Evolutionary conservation across 2,797 vertebrate genomes (phyloP), one percentile per base, ranked within the genome.

Genomic region (Gallinago stenura): DNA sequence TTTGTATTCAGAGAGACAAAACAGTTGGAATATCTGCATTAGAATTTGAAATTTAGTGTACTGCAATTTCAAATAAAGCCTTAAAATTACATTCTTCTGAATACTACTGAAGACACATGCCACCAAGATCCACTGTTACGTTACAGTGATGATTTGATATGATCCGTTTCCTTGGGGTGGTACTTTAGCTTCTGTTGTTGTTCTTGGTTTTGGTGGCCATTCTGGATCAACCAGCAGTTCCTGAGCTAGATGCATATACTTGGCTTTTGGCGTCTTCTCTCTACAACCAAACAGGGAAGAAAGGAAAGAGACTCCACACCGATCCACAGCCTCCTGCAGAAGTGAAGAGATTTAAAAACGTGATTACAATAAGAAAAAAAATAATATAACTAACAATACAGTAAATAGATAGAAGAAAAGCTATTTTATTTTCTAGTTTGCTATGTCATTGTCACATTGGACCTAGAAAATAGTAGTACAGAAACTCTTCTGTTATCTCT

Each of bases 121-220:
- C 94, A 66, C 48, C 26, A 61, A 91, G 69, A 88, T 39, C 83
- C 66, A 57, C 54, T 95, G 98, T 98, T 99, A 99, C 37, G 99
- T 99, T 83, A 98, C 85, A 51, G 98, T 98, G 93, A 98, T 97
- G 72, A 99, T 98, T 92, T 98, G 98, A 98, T 98, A 99, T 31
- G 97, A 95, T 75, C 98, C 98, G 6, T 99, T 99, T 94, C 98
- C 98, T 53, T 98, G 98, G 48, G 95, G 90, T 69, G 95, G 90
- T 93, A 73, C 92, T 97, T 98, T 99, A 10, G 99, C 99, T 98
- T 99, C 99, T 8, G 99, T 99, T 58, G 99, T 99, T 56, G 99
- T 99, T 93, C 99, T 99, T 88, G 99, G 99, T 97, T 99, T 99
- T 57, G 99, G 99, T 30, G 99, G 99, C 99, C 99, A 99, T 92